Conservation (phyloP, 2,797 vertebrate species). For the Eupleurogrammus muticus region DNA sequence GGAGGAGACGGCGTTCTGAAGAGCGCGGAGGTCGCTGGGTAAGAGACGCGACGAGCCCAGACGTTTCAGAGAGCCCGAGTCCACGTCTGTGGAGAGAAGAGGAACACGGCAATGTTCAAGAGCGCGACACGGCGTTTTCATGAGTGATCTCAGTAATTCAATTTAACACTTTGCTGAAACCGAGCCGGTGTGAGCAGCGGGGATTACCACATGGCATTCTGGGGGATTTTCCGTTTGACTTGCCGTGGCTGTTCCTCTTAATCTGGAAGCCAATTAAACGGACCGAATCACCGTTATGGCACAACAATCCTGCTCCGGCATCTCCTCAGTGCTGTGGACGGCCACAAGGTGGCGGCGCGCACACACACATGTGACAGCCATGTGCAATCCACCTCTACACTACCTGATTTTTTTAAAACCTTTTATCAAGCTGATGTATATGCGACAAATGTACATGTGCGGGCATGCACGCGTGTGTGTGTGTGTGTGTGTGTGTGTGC, state of each 20-base stretch:
- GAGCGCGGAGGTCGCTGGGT: constrained; percentile 90
- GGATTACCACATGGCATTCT: background rate
- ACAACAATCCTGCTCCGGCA: constrained; percentile 1
- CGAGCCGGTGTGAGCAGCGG: background rate
- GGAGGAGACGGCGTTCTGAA: constrained; percentile 89
- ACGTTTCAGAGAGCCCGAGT: constrained; percentile 89
- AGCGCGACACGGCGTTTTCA: too few species aligned
- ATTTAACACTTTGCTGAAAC: background rate
- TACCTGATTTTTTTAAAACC: background rate
- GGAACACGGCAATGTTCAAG: too few species aligned
- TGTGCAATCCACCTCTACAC: background rate
- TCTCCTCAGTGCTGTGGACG: constrained; percentile 11
- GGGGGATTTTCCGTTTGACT: constrained; percentile 26
- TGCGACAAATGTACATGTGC: background rate
- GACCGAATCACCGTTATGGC: constrained; percentile 44
- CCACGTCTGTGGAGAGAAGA: constrained; percentile 73
- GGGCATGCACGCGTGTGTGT: background rate
- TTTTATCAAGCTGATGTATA: background rate
- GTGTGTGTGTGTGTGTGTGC: constrained; percentile 25
- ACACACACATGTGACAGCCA: constrained; percentile 23
- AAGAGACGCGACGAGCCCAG: constrained; percentile 90
- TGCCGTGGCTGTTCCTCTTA: constrained; percentile 23
- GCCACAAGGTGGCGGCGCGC: constrained; percentile 65
- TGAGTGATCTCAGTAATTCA: background rate
- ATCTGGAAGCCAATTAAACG: constrained; percentile 48